Conservation (phyloP, 2,888 invertebrate species). For the Adineta ricciae region DNA sequence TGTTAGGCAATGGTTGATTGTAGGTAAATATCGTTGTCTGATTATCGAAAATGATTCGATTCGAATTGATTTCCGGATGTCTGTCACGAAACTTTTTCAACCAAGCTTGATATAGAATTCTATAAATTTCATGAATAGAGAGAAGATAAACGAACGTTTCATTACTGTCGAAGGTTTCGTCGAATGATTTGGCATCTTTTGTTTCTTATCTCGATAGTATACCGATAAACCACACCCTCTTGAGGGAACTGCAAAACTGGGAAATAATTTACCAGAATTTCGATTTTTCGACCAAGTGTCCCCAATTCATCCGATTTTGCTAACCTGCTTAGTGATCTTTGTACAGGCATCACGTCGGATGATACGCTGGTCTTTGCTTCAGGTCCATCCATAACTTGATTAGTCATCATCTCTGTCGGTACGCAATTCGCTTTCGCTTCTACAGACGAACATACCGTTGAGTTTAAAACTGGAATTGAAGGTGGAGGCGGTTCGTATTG, state of each 20-base stretch:
- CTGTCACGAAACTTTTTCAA: background rate
- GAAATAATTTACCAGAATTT: background rate
- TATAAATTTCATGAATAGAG: background rate
- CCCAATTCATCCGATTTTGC: background rate
- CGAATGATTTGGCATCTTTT: background rate
- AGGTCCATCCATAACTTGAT: no score
- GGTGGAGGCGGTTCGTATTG: no score
- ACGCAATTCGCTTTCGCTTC: no score
- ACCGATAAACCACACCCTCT: background rate
- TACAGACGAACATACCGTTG: no score
- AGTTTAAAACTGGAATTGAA: no score
- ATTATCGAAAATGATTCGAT: background rate
- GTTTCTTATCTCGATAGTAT: background rate
- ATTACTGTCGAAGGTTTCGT: background rate
- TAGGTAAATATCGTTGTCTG: background rate
- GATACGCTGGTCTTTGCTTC: no score
- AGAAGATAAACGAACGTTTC: background rate
- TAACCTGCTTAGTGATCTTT: no score
- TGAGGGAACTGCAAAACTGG: background rate
- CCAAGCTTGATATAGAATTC: background rate
- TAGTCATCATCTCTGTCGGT: no score
- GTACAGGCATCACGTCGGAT: no score
- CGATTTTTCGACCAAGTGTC: background rate
- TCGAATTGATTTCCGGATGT: background rate
- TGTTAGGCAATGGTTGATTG: background rate